Base-by-base conservation (phyloP, 2,797 vertebrate genomes). In the Halcyon leucocephala region DNA sequence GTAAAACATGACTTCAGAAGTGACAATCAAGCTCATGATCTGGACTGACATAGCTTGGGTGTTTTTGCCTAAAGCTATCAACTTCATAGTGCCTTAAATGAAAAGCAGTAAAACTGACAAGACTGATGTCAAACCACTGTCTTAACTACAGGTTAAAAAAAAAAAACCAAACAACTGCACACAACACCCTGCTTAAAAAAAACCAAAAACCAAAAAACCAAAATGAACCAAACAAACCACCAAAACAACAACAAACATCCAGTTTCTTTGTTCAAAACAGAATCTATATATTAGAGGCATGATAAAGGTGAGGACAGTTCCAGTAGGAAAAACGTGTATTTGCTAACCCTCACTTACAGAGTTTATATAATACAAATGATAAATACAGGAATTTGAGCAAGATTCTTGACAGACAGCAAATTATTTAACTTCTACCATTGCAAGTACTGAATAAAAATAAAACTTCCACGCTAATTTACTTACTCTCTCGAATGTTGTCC, bases 401-500 rank as follows among this genome's bases (percentile, higher is more conserved):
- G n/a, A 82, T 55, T 74, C 28, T 24, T 67, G 25, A 61, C 8
- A 84, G 24, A 70, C 0, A 46, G 18, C 85, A 89, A 87, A 86
- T 26, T 55, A 12, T 69, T 73, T 35, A 3, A 66, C 81, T 70
- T 62, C 41, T 70, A 52, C 20, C 52, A 6, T 1, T 87, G 31
- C 49, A 88, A 95, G 91, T 85, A 74, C 26, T 82, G 54, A 70
- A 86, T 70, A 70, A 80, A 93, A 95, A 67, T 15, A 90, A 18
- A 95, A 82, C 13, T 73, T 57, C 80, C 61, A 85, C 82, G 19
- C 54, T 83, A 25, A 79, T 66, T 96, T 88, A 99, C 99, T 99
- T 96, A 99, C 99, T 99, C 88, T 99, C 99, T 98, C 99, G 98
- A 97, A 99, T 99, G 97, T 98, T 99, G 97, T 99, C 98, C 96